These are phyloP conservation scores for Episyrphus balteatus DNA, from an alignment of 1,140 invertebrate species.

Conservation along the genomic window DNA sequence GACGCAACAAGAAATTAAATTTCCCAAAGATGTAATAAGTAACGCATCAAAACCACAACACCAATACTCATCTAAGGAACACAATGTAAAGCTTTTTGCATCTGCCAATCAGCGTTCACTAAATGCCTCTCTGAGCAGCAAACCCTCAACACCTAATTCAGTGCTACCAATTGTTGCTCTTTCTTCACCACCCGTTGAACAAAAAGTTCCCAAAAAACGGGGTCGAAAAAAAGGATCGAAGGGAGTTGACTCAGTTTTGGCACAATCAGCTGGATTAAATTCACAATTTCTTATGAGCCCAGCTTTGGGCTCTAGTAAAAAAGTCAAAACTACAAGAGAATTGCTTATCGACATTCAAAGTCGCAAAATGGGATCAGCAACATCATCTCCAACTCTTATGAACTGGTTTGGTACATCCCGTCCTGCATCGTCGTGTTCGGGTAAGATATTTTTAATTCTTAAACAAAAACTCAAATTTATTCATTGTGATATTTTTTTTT, in stretches of 20 bases:
- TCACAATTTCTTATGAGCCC: constrained; percentile 18
- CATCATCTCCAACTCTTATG: constrained; percentile 2
- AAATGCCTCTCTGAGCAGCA: too few species aligned
- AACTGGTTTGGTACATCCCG: constrained; percentile 8
- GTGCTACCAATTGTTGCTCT: background rate
- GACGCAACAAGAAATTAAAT: too few species aligned
- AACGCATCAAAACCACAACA: too few species aligned
- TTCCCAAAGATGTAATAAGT: too few species aligned
- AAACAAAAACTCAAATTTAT: background rate
- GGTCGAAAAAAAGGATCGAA: constrained; percentile 61
- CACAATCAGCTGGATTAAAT: constrained; percentile 24
- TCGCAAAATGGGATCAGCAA: constrained; percentile 35
- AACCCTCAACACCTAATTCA: background rate
- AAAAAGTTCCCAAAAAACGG: constrained; percentile 41
- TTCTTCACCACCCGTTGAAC: background rate
- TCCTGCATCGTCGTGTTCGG: constrained; percentile 27
- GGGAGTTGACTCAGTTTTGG: constrained; percentile 38
- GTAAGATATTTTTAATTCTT: constrained; percentile 9
- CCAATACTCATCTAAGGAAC: background rate
- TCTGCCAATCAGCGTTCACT: background rate
- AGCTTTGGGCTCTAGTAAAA: constrained; percentile 45
- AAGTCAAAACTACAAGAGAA: constrained; percentile 78
- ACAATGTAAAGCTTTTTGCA: background rate
- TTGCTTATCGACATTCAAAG: constrained; percentile 66
- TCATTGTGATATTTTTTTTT: constrained; percentile 1